Evolutionary conservation across 1,140 invertebrate genomes (phyloP), one percentile per base, ranked within the genome.

Genomic region (Stegodyphus mimosarum): DNA sequence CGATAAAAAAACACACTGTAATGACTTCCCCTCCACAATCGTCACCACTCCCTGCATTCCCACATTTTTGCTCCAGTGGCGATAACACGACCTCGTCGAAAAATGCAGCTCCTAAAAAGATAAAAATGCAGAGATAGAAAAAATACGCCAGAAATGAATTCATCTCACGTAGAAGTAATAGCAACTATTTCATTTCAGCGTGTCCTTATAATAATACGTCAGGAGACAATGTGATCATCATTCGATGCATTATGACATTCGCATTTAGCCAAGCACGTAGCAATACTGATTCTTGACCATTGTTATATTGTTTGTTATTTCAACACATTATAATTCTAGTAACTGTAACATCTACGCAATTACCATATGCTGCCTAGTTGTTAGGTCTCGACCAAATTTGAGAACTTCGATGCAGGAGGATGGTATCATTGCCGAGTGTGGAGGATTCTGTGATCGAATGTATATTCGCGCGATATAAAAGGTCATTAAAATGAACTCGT

Each of bases 221-320:
- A 60, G 9, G 55, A 60, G 15, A 60, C 55, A 60, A 60, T 60
- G 55, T 60, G 55, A 15, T 60, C 55, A 60, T 60, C 55, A 11
- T 60, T 60, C 55, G 55, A 33, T 33, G 33, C 33, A 33, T 33
- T 33, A 33, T 33, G 33, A 33, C 33, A 33, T 33, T 33, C 33
- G 33, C 33, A 33, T 33, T 33, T 15, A 60, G 9, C 55, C 15
- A 15, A 60, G 9, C 55, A 60, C 55, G 55, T 60, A 60, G 55
- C 55, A 60, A 60, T 60, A 15, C 55, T 9, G 15, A 11, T 60
- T 60, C 15, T 2, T 60, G 2, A 15, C 55, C 55, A 60, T 60
- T 60, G 55, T 60, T 60, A 60, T 60, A 60, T 60, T 60, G 55
- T 60, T 60, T 60, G 55, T 60, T 60, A 60, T 60, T 60, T 60